Base-by-base conservation (phyloP, 2,888 invertebrate species). In the Leucophora obtusa region DNA sequence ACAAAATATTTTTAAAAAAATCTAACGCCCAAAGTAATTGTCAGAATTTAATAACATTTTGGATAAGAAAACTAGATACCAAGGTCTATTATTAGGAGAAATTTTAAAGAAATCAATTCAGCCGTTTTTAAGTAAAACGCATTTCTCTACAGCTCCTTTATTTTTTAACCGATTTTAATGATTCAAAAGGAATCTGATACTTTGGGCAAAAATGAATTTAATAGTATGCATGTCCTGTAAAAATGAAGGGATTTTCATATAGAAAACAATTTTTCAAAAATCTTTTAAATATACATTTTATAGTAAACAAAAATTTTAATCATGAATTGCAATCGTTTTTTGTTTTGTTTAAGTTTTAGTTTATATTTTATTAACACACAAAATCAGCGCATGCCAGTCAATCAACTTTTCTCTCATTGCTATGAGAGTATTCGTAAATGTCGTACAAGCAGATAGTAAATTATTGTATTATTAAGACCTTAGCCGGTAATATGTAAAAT, bases 211-310 rank as follows among this genome's bases (percentile, higher is more conserved):
- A 14, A 15, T 3, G 60, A 73, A 17, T 58, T 14, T 35, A 47
- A n/a, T 7, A 58, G 10, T 54, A 38, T 9, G 6, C 72, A 63
- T 84, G 68, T 84, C 5, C 73, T 35, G 14, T 0, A 21, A 83
- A 84, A 84, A 38, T 0, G 8, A 28, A 2, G 0, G 4, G 2
- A 5, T 70, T 80, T 83, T 85, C 73, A 76, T 78, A 72, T 53
- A 51, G 17, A 88, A 89, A 87, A 81, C 78, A 87, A 83, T 87
- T 89, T 87, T 84, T 72, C 79, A 89, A 88, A 85, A 85, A 80
- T 85, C 85, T 83, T 87, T 87, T 87, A 87, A 88, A 88, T 88
- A 83, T 79, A 21, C 38, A 18, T 47, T 74, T 59, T 50, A 24
- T 65, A 60, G 80, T 82, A 83, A 83, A 83, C 83, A 83, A 82